phyloP scores from a whole-genome alignment of 2,888 invertebrate species.

The Amphipyra berbera region DNA sequence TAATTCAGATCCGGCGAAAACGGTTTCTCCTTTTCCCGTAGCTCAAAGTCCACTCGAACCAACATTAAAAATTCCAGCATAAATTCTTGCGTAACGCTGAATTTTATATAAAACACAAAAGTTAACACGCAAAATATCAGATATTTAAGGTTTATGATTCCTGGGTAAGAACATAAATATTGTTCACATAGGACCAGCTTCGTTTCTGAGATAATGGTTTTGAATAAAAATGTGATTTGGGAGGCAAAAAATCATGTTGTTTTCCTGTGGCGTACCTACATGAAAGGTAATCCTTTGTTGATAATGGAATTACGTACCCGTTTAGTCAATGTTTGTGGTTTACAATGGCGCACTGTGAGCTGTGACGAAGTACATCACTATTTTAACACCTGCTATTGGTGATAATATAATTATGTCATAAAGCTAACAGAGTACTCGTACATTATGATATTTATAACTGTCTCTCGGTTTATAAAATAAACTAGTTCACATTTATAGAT shows the following conservation, averaged over 20 bases:
- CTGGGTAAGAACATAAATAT: constrained; percentile 10
- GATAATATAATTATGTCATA: constrained; percentile 29
- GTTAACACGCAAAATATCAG: constrained; percentile 1
- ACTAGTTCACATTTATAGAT: neutral
- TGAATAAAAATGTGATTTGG: constrained; percentile 24
- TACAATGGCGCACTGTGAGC: constrained; percentile 7
- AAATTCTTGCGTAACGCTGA: constrained; percentile 18
- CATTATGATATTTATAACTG: too few relatives aligned
- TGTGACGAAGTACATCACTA: constrained; percentile 31
- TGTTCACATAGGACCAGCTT: constrained; percentile 8
- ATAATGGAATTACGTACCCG: constrained; percentile 27
- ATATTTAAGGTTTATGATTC: neutral
- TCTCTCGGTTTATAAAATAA: too few relatives aligned
- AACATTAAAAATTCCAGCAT: constrained; percentile 60
- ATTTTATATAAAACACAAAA: constrained; percentile 11
- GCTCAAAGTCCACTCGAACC: constrained; percentile 59
- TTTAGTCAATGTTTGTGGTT: constrained; percentile 35
- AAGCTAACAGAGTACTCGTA: constrained; percentile 14
- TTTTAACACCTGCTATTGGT: constrained; percentile 28
- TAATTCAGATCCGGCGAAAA: constrained; percentile 57
- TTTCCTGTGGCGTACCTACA: constrained; percentile 4
- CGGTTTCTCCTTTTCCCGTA: constrained; percentile 43
- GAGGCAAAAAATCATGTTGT: neutral
- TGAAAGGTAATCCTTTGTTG: constrained; percentile 25
- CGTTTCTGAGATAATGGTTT: constrained; percentile 25